A percentile compares a stretch with the other conserved stretches of the same genome.
phyloP scores from a whole-genome alignment of 2,888 invertebrate genomes.

The Allygus modestus region DNA sequence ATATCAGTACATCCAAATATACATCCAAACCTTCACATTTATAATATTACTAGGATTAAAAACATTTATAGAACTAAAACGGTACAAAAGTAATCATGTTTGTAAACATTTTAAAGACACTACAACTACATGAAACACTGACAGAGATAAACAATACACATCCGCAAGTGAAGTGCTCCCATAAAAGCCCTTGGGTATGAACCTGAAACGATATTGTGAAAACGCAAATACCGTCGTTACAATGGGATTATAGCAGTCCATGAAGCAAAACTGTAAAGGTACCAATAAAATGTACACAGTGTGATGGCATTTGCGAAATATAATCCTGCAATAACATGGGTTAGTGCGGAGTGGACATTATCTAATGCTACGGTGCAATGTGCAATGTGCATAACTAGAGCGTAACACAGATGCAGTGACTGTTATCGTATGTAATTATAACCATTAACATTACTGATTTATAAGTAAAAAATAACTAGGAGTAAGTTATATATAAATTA shows the following conservation, averaged over 20 bases:
- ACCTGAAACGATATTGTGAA: slow-evolving; percentile 27
- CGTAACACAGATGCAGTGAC: not conserved
- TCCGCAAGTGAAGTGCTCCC: not conserved
- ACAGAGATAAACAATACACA: not conserved
- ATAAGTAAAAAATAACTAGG: not conserved
- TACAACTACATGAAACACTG: not conserved
- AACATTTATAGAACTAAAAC: too few relatives aligned
- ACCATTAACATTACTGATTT: not conserved
- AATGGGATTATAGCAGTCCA: slow-evolving; percentile 1
- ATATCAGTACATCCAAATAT: too few relatives aligned
- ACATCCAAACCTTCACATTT: too few relatives aligned
- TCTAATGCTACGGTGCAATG: not conserved
- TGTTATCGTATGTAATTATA: not conserved
- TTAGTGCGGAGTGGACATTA: slow-evolving; percentile 1
- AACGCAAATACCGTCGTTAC: slow-evolving; percentile 5
- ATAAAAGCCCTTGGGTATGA: not conserved
- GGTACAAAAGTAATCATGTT: too few relatives aligned
- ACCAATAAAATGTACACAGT: slow-evolving; percentile 30
- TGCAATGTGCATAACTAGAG: not conserved
- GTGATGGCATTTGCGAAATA: slow-evolving; percentile 11
- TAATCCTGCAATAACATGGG: slow-evolving; percentile 28
- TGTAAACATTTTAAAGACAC: not conserved
- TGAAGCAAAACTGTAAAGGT: slow-evolving; percentile 16
- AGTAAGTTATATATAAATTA: too few relatives aligned
- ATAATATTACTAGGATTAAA: too few relatives aligned